Percentiles rank a stretch among this genome's conserved stretches.
Conservation (phyloP, 2,797 vertebrate species). For the Gallirallus australis region DNA sequence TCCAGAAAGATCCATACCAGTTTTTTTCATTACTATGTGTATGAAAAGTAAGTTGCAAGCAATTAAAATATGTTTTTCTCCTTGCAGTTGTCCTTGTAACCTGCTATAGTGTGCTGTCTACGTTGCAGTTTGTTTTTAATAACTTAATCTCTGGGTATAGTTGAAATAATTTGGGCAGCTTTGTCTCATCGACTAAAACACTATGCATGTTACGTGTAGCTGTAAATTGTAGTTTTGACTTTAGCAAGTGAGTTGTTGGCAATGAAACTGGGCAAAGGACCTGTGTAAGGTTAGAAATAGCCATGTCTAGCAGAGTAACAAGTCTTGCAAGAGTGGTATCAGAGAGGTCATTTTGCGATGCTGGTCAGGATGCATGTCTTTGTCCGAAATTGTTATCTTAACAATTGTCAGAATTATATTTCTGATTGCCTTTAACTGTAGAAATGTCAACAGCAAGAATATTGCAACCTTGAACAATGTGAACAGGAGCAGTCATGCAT, state of each 20-base stretch:
- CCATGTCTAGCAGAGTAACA: background rate
- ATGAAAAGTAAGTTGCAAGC: background rate
- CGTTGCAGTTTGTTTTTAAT: background rate
- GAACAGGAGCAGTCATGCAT: background rate
- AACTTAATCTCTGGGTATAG: background rate
- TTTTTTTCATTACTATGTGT: accelerated
- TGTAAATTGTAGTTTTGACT: background rate
- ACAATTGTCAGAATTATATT: background rate
- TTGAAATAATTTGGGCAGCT: background rate
- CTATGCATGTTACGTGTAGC: background rate
- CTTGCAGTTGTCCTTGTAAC: background rate
- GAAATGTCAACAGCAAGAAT: background rate
- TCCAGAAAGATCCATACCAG: background rate
- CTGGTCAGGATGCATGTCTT: background rate
- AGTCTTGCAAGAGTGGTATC: background rate
- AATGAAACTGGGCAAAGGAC: background rate
- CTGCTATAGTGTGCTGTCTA: background rate
- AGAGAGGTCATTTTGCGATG: accelerated
- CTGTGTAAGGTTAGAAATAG: background rate
- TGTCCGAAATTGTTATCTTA: background rate
- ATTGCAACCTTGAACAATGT: background rate
- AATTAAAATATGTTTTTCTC: background rate
- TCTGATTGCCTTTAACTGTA: background rate
- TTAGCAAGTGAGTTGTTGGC: background rate
- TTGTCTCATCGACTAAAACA: background rate